phyloP scores from a whole-genome alignment of 1,140 invertebrate species.

The Drosophila pruinosa region DNA sequence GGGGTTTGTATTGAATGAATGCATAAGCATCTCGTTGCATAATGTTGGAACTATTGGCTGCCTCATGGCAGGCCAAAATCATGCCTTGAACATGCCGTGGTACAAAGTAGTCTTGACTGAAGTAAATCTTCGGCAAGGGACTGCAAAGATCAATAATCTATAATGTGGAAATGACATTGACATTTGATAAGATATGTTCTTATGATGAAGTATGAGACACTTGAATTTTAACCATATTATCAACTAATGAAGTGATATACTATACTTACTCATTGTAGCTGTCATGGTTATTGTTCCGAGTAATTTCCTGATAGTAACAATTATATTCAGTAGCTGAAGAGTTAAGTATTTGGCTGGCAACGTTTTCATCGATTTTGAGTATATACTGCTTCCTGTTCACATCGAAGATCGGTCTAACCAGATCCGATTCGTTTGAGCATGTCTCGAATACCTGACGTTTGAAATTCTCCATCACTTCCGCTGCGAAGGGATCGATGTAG shows the following conservation, averaged over 20 bases:
- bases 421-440: constrained; percentile 52
- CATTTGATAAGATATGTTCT: neutral
- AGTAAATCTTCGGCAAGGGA: constrained; percentile 34
- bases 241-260: neutral
- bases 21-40: constrained; percentile 49
- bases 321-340: constrained; percentile 51
- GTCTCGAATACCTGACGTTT: constrained; percentile 34
- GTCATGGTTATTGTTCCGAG: constrained; percentile 23
- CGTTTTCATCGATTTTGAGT: constrained; percentile 43
- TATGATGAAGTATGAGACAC: neutral
- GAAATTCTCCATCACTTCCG: constrained; percentile 36
- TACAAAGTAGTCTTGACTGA: constrained; percentile 51
- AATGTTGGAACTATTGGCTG: constrained; percentile 42
- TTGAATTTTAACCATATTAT: neutral
- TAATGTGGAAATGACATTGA: neutral
- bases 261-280: constrained; percentile 51
- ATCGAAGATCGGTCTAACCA: constrained; percentile 54
- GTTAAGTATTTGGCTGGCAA: constrained; percentile 39
- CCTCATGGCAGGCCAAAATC: constrained; percentile 44
- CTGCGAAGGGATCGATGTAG: constrained; percentile 51
- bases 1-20: constrained; percentile 34
- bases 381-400: constrained; percentile 37
- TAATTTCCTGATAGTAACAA: constrained; percentile 63
- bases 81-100: constrained; percentile 51
- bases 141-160: neutral